Evolutionary conservation across 2,888 invertebrate species (phyloP).

Genomic region (Polylopha cassiicola): DNA sequence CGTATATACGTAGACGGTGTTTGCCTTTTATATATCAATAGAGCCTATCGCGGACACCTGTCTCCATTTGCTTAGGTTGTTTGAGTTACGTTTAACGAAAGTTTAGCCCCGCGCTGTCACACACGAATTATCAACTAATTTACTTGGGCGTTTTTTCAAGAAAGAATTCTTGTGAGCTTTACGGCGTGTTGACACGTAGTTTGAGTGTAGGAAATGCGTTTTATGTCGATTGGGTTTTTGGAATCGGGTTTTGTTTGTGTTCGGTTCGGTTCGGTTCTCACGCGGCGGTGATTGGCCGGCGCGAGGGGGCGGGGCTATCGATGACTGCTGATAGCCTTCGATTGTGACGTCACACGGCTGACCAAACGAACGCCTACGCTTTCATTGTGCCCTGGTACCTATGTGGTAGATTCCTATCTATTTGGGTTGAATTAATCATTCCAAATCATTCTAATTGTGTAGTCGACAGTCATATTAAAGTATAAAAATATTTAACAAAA

Average conservation of each 20-base stretch:
- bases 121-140: slow-evolving; percentile 76
- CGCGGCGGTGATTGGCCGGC: slow-evolving; percentile 60
- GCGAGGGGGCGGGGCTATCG: slow-evolving; percentile 57
- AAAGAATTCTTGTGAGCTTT: slow-evolving; percentile 55
- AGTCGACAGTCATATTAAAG: too few relatives aligned
- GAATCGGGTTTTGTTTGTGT: slow-evolving; percentile 20
- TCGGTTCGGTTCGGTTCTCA: slow-evolving; percentile 29
- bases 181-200: slow-evolving; percentile 42
- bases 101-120: slow-evolving; percentile 62
- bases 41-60: slow-evolving; percentile 67
- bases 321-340: slow-evolving; percentile 44
- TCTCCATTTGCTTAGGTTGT: slow-evolving; percentile 74
- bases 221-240: slow-evolving; percentile 32
- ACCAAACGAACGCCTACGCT: slow-evolving; percentile 12
- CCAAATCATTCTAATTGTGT: too few relatives aligned
- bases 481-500: too few relatives aligned
- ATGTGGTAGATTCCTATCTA: too few relatives aligned
- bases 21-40: slow-evolving; percentile 66
- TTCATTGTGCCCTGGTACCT: slow-evolving; percentile 19
- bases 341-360: slow-evolving; percentile 28
- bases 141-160: slow-evolving; percentile 61
- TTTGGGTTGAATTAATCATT: too few relatives aligned
- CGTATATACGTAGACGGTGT: slow-evolving; percentile 44
- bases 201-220: slow-evolving; percentile 33
- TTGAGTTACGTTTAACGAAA: slow-evolving; percentile 71